These are phyloP conservation scores for Pelodytes ibericus DNA, from an alignment of 2,797 vertebrate genomes.

Conservation along the genomic window DNA sequence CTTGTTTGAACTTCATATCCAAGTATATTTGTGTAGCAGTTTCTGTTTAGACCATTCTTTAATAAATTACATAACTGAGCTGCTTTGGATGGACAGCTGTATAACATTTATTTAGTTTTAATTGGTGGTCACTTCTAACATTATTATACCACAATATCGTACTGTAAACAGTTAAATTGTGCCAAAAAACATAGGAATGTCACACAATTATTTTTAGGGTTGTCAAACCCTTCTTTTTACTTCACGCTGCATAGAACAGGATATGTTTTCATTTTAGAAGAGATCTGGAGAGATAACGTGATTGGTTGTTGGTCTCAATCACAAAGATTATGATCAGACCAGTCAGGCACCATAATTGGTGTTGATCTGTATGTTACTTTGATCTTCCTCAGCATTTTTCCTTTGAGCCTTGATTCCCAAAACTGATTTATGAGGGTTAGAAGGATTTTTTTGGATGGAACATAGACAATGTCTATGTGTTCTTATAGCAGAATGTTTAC, in stretches of 20 bases:
- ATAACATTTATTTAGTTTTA: no score
- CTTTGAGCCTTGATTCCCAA: not conserved
- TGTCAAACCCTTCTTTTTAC: no score
- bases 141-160: no score
- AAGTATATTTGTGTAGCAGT: not conserved
- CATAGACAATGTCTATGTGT: not conserved
- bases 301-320: not conserved
- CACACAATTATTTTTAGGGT: no score
- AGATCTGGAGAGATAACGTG: not conserved
- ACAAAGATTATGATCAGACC: not conserved
- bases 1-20: slow-evolving; percentile 22
- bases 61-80: no score
- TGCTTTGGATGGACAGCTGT: no score
- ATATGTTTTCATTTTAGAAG: not conserved
- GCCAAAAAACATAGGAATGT: no score
- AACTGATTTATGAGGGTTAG: not conserved
- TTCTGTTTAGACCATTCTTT: not conserved
- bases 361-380: not conserved
- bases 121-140: no score
- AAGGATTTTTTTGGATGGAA: not conserved
- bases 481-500: not conserved
- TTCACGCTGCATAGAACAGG: not conserved
- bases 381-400: not conserved
- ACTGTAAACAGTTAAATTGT: no score
- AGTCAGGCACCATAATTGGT: not conserved